A percentile compares a stretch with the other conserved stretches of the same genome.
Evolutionary conservation across 1,140 invertebrate species (phyloP).

Genomic region (Teleogryllus occipitalis): DNA sequence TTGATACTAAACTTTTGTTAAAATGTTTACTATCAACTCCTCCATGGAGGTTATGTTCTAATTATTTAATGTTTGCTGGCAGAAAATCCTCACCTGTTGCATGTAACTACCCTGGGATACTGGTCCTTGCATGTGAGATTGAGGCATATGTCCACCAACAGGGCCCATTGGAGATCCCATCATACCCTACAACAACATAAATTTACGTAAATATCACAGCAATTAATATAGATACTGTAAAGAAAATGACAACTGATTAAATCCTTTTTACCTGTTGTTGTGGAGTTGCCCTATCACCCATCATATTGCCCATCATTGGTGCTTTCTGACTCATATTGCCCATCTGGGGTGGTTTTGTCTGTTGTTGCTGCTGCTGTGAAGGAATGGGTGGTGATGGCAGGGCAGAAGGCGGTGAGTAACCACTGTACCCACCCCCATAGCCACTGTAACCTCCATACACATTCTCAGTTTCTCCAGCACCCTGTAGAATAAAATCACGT

Average conservation of each 20-base stretch:
- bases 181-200: slow-evolving; percentile 32
- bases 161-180: slow-evolving; percentile 37
- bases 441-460: slow-evolving; percentile 45
- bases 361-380: slow-evolving; percentile 30
- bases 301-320: slow-evolving; percentile 32
- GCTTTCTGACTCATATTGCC: slow-evolving; percentile 34
- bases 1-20: not conserved
- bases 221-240: not conserved
- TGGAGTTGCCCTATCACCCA: slow-evolving; percentile 27
- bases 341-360: slow-evolving; percentile 30
- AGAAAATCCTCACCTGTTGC: slow-evolving; percentile 27
- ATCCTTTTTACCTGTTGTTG: slow-evolving; percentile 24
- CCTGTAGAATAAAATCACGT: slow-evolving; percentile 27
- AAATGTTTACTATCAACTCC: no score
- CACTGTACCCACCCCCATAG: slow-evolving; percentile 46
- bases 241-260: slow-evolving; percentile 5
- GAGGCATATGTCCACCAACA: slow-evolving; percentile 28
- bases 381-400: slow-evolving; percentile 39
- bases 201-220: not conserved
- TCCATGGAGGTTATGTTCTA: no score
- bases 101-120: slow-evolving; percentile 34
- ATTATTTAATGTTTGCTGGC: no score
- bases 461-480: slow-evolving; percentile 39
- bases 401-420: slow-evolving; percentile 50
- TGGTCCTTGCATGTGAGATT: slow-evolving; percentile 30